phyloP scores from a whole-genome alignment of 2,797 vertebrate genomes.

The Phoxinus dragarum region DNA sequence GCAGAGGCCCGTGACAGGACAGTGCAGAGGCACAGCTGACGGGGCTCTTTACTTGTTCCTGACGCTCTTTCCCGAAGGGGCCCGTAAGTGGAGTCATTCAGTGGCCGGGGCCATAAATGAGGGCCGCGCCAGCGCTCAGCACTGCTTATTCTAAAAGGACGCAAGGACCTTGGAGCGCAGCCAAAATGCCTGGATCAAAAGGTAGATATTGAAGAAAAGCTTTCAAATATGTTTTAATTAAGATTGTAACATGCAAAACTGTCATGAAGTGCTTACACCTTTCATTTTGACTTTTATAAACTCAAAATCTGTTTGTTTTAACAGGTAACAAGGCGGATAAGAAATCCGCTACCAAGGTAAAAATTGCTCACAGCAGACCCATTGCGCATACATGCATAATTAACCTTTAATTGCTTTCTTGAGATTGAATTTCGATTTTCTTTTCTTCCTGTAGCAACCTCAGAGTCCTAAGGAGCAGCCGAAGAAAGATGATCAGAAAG shows the following conservation, averaged over 20 bases:
- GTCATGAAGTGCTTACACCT: background rate
- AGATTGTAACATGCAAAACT: background rate
- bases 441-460: constrained; percentile 73
- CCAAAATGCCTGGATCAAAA: constrained; percentile 84
- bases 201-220: constrained; percentile 60
- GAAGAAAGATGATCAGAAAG: constrained; percentile 87
- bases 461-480: constrained; percentile 85
- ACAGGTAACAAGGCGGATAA: constrained; percentile 85
- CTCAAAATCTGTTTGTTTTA: background rate
- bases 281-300: background rate
- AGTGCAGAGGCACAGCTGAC: constrained; percentile 76
- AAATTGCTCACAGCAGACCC: constrained; percentile 13
- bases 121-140: constrained; percentile 65
- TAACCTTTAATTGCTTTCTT: background rate
- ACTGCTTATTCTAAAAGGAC: constrained; percentile 73
- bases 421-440: background rate
- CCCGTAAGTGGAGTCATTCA: constrained; percentile 74
- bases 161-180: constrained; percentile 70
- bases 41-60: constrained; percentile 81
- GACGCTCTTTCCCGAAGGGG: constrained; percentile 79
- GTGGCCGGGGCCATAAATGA: constrained; percentile 79
- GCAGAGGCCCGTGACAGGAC: constrained; percentile 71
- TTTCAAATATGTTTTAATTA: background rate
- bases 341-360: constrained; percentile 84
- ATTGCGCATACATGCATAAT: background rate